Evolutionary conservation across 2,888 invertebrate species (phyloP).

Genomic region (Cheilosia variabilis): DNA sequence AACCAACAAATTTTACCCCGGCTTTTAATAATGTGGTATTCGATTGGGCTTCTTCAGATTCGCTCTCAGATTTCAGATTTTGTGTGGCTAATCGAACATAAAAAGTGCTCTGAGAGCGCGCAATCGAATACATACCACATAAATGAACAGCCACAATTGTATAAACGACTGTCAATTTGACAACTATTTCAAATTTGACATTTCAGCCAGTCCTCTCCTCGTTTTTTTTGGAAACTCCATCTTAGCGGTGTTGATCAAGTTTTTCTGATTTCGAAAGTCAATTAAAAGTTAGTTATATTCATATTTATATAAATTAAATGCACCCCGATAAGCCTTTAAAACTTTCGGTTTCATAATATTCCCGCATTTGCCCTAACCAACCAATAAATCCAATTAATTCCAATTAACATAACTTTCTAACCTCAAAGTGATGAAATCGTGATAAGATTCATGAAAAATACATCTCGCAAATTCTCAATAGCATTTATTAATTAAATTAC

Average conservation of each 20-base stretch:
- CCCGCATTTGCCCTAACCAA: not conserved
- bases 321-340: not conserved
- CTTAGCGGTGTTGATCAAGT: conserved; percentile 64
- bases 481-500: conserved; percentile 13
- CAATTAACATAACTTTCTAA: conserved; percentile 58
- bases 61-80: too few species aligned
- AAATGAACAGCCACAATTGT: conserved; percentile 13
- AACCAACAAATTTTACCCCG: not conserved
- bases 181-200: conserved; percentile 43
- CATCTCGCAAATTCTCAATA: not conserved
- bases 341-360: not conserved
- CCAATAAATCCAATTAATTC: conserved; percentile 1
- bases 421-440: conserved; percentile 72
- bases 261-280: conserved; percentile 22
- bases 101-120: too few species aligned
- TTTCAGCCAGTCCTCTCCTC: conserved; percentile 54
- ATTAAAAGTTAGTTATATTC: conserved; percentile 49
- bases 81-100: too few species aligned
- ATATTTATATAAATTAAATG: not conserved
- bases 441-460: conserved; percentile 40
- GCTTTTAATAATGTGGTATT: not conserved
- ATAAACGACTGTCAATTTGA: conserved; percentile 17
- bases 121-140: too few species aligned
- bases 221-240: conserved; percentile 64
- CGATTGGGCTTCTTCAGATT: too few species aligned